Evolutionary conservation across 2,797 vertebrate genomes (phyloP).

Genomic region (Acropternis orthonyx): DNA sequence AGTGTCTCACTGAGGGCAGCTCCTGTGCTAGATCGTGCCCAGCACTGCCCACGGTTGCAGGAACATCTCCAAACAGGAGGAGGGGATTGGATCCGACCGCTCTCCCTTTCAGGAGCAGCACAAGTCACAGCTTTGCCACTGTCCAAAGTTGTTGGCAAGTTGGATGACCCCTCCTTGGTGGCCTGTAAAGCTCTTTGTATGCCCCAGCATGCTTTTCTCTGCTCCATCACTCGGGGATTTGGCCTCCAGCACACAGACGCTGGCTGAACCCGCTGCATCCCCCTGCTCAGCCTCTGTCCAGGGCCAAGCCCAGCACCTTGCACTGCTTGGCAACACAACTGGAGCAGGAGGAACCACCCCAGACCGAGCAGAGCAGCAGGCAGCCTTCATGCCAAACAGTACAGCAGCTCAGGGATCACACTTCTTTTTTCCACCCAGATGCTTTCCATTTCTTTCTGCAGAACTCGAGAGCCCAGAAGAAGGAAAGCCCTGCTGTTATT

Average conservation of each 20-base stretch:
- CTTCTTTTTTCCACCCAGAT: background rate
- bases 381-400: background rate
- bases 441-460: background rate
- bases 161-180: fast-evolving
- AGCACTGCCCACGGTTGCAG: fast-evolving
- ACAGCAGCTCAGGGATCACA: background rate
- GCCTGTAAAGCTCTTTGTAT: fast-evolving
- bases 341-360: background rate
- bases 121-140: background rate
- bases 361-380: background rate
- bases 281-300: background rate
- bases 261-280: fast-evolving
- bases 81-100: background rate
- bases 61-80: background rate
- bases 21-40: background rate
- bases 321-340: background rate
- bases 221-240: background rate
- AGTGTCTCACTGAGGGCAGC: background rate
- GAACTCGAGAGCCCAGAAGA: background rate
- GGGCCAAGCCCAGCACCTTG: background rate
- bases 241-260: background rate
- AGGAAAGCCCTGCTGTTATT: background rate
- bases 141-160: background rate
- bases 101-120: background rate
- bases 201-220: background rate